Percentiles rank a stretch among this genome's conserved stretches.
Evolutionary conservation across 1,140 invertebrate genomes (phyloP).

Genomic region (Bombus confusus): DNA sequence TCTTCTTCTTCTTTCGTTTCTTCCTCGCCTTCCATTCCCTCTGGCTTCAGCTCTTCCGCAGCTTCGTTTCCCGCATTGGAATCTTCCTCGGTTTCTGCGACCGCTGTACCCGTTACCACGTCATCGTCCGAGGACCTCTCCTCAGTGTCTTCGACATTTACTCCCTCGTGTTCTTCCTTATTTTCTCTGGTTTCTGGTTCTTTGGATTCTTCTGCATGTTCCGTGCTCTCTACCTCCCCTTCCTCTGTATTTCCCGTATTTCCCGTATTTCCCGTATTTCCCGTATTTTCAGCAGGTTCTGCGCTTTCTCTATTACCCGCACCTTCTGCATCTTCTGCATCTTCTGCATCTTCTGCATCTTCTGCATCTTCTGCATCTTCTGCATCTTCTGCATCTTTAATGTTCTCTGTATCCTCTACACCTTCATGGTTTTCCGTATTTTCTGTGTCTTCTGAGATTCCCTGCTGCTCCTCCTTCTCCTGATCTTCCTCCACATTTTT

Average conservation of each 20-base stretch:
- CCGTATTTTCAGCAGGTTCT: constrained; percentile 61
- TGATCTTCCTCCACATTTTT: constrained; percentile 56
- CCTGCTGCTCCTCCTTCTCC: constrained; percentile 28
- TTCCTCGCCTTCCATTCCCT: constrained; percentile 12
- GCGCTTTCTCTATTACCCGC: not conserved
- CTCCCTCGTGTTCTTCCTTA: constrained; percentile 68
- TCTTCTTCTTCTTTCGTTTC: not conserved
- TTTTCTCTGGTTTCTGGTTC: constrained; percentile 69
- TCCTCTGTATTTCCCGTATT: constrained; percentile 64
- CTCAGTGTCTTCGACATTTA: constrained; percentile 62
- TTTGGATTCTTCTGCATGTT: constrained; percentile 67
- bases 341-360: constrained; percentile 46
- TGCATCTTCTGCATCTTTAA: not conserved
- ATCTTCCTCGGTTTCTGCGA: constrained; percentile 49
- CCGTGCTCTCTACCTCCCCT: constrained; percentile 65
- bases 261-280: constrained; percentile 71
- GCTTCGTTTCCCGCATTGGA: constrained; percentile 58
- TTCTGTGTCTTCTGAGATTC: constrained; percentile 28
- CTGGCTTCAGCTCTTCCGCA: not conserved
- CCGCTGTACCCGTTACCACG: constrained; percentile 53
- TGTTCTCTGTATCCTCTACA: constrained; percentile 62
- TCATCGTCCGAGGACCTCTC: constrained; percentile 69
- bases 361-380: constrained; percentile 55
- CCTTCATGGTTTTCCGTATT: constrained; percentile 42
- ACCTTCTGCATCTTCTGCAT: constrained; percentile 66